Conservation (phyloP, 2,113 vertebrate genomes). For the Anhinga anhinga region DNA sequence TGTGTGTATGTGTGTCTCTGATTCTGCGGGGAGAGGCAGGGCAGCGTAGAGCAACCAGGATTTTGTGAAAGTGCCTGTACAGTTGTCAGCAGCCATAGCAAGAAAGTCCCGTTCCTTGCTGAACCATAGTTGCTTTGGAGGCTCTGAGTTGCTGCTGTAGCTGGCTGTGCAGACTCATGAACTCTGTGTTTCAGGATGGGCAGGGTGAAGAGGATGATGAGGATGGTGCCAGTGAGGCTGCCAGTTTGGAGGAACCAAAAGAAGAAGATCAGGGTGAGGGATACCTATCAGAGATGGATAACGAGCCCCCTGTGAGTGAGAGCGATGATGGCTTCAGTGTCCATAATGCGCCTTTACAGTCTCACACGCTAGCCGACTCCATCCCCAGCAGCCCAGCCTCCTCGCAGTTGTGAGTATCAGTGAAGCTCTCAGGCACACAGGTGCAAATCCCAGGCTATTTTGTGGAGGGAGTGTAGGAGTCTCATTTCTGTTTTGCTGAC, state of each 20-base stretch:
- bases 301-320: conserved; percentile 93
- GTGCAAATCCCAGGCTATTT: background rate
- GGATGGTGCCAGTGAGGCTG: conserved; percentile 91
- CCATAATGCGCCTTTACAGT: conserved; percentile 90
- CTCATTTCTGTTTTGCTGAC: background rate
- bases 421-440: background rate
- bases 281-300: conserved; percentile 93
- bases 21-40: background rate
- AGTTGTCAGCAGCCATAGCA: background rate
- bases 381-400: conserved; percentile 98
- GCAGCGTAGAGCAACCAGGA: background rate
- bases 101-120: background rate
- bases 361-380: conserved; percentile 91
- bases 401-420: conserved; percentile 92
- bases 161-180: background rate
- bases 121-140: background rate
- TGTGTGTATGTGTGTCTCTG: background rate
- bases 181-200: conserved; percentile 80
- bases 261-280: conserved; percentile 88
- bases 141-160: background rate
- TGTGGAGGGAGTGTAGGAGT: background rate
- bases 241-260: conserved; percentile 92
- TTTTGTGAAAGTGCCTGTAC: background rate
- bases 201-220: conserved; percentile 92
- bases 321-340: conserved; percentile 97